Conservation (phyloP, 2,888 invertebrate genomes). For the Microctonus brassicae region DNA sequence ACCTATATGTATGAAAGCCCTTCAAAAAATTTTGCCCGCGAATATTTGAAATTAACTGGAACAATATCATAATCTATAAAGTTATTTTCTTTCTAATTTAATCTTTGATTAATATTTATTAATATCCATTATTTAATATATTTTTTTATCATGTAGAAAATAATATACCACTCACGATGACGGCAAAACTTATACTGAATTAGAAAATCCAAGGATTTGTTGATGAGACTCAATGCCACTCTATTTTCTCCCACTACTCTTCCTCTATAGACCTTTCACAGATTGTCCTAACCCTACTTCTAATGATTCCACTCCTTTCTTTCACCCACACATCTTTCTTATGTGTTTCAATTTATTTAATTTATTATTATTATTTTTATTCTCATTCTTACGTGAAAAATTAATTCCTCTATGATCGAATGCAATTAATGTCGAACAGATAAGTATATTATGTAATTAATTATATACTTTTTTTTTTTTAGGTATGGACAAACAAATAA, state of each 20-base stretch:
- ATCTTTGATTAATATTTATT: too few relatives aligned
- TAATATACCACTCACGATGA: too few relatives aligned
- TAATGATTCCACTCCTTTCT: neutral
- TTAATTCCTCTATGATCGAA: neutral
- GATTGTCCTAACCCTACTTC: neutral
- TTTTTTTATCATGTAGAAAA: too few relatives aligned
- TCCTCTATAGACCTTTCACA: neutral
- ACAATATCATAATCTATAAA: too few relatives aligned
- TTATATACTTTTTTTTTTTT: neutral
- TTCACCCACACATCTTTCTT: neutral
- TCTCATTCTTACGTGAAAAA: neutral
- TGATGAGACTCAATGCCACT: too few relatives aligned
- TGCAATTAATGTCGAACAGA: neutral
- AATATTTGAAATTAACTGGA: too few relatives aligned
- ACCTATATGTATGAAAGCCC: too few relatives aligned
- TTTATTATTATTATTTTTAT: neutral
- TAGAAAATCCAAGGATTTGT: too few relatives aligned
- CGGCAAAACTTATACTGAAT: too few relatives aligned
- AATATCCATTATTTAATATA: too few relatives aligned
- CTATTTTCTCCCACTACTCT: too few relatives aligned
- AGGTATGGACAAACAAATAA: neutral
- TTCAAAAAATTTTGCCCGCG: neutral
- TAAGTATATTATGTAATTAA: neutral
- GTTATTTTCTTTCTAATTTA: too few relatives aligned
- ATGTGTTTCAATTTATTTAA: neutral